Base-by-base conservation (phyloP, 1,140 invertebrate species). In the Hermatobates lingyangjiaoensis region DNA sequence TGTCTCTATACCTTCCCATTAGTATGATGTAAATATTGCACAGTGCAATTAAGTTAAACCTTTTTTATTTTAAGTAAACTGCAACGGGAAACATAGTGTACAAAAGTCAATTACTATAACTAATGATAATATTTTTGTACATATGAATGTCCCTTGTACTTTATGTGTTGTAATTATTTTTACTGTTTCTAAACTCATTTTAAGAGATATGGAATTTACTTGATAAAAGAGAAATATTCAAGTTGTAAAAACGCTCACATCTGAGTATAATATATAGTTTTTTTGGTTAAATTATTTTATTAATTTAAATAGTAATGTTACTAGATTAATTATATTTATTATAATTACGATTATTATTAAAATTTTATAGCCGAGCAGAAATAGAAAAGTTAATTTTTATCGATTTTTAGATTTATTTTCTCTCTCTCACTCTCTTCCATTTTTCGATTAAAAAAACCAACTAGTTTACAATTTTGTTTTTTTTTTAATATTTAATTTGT, bases 111-210 rank as follows among this genome's bases (percentile, higher is more conserved):
- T 70, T 70, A 68, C 57, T 60, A 48, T 61, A 60, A 55, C 61
- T 57, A 50, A 62, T 62, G 65, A 67, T 61, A 50, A 68, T 69
- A 68, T 69, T 69, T 70, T 69, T 70, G 67, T 70, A 70, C 62
- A 69, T 69, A 69, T 66, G 65, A 67, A 66, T 66, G 64, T 59
- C 50, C 54, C 40, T 53, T 52, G 23, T 44, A 48, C 27, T 28
- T 49, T 58, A 26, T 48, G 15, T 26, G 45, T 48, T 27, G 24
- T 57, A n/a, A 53, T 54, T 54, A 53, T 58, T 56, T 58, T 44
- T 54, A 54, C 53, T 34, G 34, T 57, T 57, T 67, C 67, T 64
- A 60, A 62, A 54, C 14, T 28, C 27, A 25, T 49, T 42, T 45
- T 38, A 27, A 24, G 28, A 23, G 46, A 27, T 28, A 51, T 27